Conservation (phyloP, 2,113 vertebrate species). For the Corynorhinus townsendii region DNA sequence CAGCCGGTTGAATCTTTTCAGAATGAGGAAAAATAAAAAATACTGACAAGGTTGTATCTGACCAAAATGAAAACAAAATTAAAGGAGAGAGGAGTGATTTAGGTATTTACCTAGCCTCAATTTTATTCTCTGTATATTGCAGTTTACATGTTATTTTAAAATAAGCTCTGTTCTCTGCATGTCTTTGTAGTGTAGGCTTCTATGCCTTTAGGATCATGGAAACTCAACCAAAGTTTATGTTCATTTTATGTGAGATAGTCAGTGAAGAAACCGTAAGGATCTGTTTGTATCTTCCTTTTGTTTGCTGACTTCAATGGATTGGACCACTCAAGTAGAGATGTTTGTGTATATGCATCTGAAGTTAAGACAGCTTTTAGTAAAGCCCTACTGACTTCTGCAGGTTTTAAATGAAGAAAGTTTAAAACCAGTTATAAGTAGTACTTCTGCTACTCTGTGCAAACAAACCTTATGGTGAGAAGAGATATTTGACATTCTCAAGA, state of each 20-base stretch:
- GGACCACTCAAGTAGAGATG: not conserved
- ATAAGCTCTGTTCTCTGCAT: not conserved
- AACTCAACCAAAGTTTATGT: not conserved
- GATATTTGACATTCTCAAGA: constrained; percentile 35
- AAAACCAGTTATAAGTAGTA: not conserved
- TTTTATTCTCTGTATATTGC: not conserved
- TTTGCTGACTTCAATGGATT: not conserved
- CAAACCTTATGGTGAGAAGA: not conserved
- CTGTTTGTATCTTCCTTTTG: not conserved
- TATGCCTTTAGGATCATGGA: not conserved
- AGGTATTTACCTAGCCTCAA: not conserved
- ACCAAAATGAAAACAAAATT: not conserved
- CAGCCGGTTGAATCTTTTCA: not conserved
- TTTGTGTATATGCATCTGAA: not conserved
- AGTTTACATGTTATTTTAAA: not conserved
- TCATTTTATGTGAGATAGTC: not conserved
- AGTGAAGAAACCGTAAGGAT: not conserved
- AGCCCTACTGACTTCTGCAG: not conserved
- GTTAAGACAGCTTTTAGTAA: not conserved
- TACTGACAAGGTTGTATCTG: not conserved
- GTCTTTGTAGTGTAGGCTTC: not conserved
- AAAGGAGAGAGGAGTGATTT: not conserved
- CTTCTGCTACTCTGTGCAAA: not conserved
- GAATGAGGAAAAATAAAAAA: not conserved
- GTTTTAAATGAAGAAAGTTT: not conserved